These are phyloP conservation scores for Cirrhinus molitorella DNA, from an alignment of 2,797 vertebrate genomes.

Conservation along the genomic window DNA sequence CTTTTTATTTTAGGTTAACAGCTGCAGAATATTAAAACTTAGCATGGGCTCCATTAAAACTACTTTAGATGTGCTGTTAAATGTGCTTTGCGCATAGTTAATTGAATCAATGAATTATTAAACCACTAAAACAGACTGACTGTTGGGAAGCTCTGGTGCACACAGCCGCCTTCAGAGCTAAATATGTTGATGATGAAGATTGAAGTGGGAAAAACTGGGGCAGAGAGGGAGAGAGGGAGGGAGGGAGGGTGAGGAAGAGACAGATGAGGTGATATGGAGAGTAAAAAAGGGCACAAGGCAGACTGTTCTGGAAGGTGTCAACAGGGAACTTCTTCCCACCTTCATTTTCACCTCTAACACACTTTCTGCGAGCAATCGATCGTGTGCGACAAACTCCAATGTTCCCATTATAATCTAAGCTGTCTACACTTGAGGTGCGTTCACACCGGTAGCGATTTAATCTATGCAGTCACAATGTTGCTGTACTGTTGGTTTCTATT, in stretches of 20 bases:
- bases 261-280: not conserved
- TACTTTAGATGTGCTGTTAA: conserved; percentile 1
- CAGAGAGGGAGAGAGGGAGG: not conserved
- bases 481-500: not conserved
- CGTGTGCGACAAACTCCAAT: not conserved
- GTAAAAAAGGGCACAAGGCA: not conserved
- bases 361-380: not conserved
- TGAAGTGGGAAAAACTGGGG: conserved; percentile 22
- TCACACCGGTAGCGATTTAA: not conserved
- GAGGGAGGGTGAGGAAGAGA: conserved; percentile 9
- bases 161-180: conserved; percentile 14
- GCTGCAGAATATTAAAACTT: not conserved
- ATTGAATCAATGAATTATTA: conserved; percentile 27
- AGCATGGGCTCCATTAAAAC: conserved; percentile 9
- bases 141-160: conserved; percentile 29
- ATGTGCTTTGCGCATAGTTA: not conserved
- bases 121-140: conserved; percentile 26
- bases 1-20: not conserved
- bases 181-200: conserved; percentile 14
- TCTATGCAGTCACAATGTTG: not conserved
- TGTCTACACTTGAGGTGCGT: not conserved
- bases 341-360: conserved; percentile 32
- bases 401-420: not conserved
- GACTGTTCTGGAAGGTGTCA: conserved; percentile 6
- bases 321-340: not conserved